Base-by-base conservation (phyloP, 2,797 vertebrate genomes). In the Mionectes olivaceus region DNA sequence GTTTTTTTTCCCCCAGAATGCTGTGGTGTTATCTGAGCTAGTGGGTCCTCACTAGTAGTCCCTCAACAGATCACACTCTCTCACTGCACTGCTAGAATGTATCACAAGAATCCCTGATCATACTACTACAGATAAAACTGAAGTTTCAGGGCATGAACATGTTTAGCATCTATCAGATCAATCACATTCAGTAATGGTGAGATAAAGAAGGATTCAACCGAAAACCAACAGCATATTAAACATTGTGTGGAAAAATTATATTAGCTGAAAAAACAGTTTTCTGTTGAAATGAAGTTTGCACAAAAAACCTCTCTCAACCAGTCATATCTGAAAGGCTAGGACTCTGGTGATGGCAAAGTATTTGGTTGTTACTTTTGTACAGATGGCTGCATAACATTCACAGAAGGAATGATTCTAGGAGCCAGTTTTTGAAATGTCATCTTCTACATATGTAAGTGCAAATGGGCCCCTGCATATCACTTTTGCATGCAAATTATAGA, bases 381-480 rank as follows among this genome's bases (percentile, higher is more conserved):
- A 96, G 95, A 95, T 96, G 95, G 96, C 87, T 85, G 93, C 53
- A 46, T 95, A 96, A 94, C 84, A 95, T 91, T 96, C 91, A 85
- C 94, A 96, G 94, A 96, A 95, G 89, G 93, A 91, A 92, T 39
- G 64, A 80, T 92, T 93, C 68, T 89, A 74, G 76, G 56, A 95
- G 89, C 84, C 89, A 94, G 95, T 85, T 94, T 96, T 94, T 94
- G 60, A 96, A 96, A 96, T 96, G 94, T 93, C 93, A 91, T 96
- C 39, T 74, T 95, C 89, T 95, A 93, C 93, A 94, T 94, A 94
- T 70, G 71, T 92, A 94, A 89, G 93, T 91, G 91, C 84, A 96
- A 92, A 93, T 69, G 78, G 87, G 83, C 94, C 78, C 71, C 52
- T 77, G 68, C 37, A 30, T 91, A 93, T 94, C 82, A 91, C 68